phyloP scores from a whole-genome alignment of 2,888 invertebrate species.

The Achlya flavicornis region DNA sequence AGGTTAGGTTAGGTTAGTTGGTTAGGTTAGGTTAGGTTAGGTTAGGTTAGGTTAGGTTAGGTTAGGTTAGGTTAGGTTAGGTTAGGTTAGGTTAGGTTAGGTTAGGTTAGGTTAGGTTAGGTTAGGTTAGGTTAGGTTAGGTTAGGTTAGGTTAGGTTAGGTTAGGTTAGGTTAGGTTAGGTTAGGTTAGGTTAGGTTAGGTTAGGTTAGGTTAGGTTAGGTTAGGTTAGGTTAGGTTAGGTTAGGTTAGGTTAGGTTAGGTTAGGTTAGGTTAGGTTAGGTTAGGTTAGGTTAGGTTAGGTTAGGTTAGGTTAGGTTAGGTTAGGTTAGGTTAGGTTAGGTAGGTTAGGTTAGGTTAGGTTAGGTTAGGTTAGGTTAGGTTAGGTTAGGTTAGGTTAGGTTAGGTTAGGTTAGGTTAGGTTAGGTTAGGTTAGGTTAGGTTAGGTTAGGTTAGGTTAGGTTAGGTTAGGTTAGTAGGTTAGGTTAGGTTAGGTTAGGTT shows the following conservation, averaged over 20 bases:
- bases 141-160: conserved; percentile 24
- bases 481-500: conserved; percentile 31
- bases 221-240: conserved; percentile 24
- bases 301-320: conserved; percentile 35
- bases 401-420: conserved; percentile 32
- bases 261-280: conserved; percentile 35
- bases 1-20: conserved; percentile 37
- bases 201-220: conserved; percentile 25
- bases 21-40: conserved; percentile 37
- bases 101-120: conserved; percentile 29
- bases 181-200: conserved; percentile 29
- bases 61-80: conserved; percentile 33
- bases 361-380: conserved; percentile 22
- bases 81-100: conserved; percentile 29
- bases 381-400: conserved; percentile 31
- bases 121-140: conserved; percentile 25
- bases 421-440: conserved; percentile 31
- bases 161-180: conserved; percentile 33
- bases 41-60: conserved; percentile 33
- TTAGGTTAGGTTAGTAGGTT: conserved; percentile 32
- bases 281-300: conserved; percentile 35
- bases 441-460: conserved; percentile 32
- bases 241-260: conserved; percentile 29
- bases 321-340: conserved; percentile 30
- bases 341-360: conserved; percentile 4